Evolutionary conservation across 2,797 vertebrate genomes (phyloP).

Genomic region (Sebastes variabilis): DNA sequence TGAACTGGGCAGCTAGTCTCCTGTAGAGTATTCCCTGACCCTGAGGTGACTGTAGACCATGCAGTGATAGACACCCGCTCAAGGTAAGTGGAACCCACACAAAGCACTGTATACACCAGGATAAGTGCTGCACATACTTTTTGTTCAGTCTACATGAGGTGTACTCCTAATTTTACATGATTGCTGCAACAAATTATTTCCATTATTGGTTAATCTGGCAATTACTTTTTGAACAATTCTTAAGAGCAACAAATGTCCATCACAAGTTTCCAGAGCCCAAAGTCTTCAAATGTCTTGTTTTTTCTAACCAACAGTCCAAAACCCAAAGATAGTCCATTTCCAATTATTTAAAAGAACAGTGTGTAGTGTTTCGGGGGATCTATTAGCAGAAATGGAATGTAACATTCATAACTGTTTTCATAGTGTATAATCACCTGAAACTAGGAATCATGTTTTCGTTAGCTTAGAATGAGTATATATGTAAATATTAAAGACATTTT

Average conservation of each 20-base stretch:
- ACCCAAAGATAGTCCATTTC: background rate
- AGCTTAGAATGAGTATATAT: too few relatives aligned
- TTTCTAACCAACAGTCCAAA: too few relatives aligned
- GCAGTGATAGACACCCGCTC: background rate
- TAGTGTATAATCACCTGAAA: too few relatives aligned
- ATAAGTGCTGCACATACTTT: background rate
- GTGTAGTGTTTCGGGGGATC: too few relatives aligned
- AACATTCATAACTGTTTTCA: too few relatives aligned
- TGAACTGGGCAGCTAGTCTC: constrained; percentile 39
- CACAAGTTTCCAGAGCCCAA: background rate
- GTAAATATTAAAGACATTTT: background rate
- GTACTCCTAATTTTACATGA: background rate
- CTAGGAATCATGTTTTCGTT: too few relatives aligned
- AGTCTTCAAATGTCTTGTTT: background rate
- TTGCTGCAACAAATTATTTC: background rate
- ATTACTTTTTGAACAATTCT: background rate
- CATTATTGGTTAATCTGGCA: background rate
- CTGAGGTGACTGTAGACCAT: constrained; percentile 8
- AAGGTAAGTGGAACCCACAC: constrained; percentile 32
- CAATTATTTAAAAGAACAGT: too few relatives aligned
- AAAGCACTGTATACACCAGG: background rate
- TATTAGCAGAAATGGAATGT: too few relatives aligned
- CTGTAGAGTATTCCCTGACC: constrained; percentile 40
- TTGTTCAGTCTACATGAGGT: background rate
- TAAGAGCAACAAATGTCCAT: background rate